Percentiles rank a stretch among this genome's conserved stretches.
These are phyloP conservation scores for Poliocrania exsul DNA, from an alignment of 2,797 vertebrate genomes.

Conservation along the genomic window DNA sequence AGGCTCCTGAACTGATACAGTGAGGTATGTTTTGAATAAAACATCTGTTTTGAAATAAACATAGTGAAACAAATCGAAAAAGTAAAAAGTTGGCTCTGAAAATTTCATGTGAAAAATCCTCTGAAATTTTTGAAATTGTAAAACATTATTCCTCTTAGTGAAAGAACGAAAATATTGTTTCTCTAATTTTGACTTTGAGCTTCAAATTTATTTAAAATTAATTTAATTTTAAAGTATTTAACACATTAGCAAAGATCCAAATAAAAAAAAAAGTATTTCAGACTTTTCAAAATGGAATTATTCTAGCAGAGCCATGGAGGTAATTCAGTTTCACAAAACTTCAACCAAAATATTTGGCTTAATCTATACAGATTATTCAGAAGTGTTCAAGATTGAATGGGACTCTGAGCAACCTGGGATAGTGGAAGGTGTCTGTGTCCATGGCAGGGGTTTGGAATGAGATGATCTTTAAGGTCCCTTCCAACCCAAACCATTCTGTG, in stretches of 20 bases:
- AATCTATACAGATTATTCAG: neutral
- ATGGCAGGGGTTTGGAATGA: too few species aligned
- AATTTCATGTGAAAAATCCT: neutral
- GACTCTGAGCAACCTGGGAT: neutral
- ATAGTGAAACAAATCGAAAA: neutral
- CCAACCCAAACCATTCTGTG: neutral
- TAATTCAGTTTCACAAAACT: neutral
- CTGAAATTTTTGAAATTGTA: neutral
- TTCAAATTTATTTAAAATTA: neutral
- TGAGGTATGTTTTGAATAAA: neutral
- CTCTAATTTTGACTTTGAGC: neutral
- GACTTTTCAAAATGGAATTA: neutral
- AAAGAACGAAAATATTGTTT: neutral
- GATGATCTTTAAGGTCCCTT: too few species aligned
- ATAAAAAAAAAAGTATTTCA: neutral
- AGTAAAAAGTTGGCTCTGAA: neutral
- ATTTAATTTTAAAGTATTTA: neutral
- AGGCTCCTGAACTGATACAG: neutral
- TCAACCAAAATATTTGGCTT: neutral
- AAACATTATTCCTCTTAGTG: neutral
- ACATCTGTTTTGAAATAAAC: neutral
- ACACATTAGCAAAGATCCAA: neutral
- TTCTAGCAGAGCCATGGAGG: neutral
- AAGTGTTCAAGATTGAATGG: neutral
- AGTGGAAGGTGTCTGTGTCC: neutral